A percentile compares a stretch with the other conserved stretches of the same genome.
These are phyloP conservation scores for Syrmaticus mikado DNA, from an alignment of 2,113 vertebrate species.

Conservation along the genomic window DNA sequence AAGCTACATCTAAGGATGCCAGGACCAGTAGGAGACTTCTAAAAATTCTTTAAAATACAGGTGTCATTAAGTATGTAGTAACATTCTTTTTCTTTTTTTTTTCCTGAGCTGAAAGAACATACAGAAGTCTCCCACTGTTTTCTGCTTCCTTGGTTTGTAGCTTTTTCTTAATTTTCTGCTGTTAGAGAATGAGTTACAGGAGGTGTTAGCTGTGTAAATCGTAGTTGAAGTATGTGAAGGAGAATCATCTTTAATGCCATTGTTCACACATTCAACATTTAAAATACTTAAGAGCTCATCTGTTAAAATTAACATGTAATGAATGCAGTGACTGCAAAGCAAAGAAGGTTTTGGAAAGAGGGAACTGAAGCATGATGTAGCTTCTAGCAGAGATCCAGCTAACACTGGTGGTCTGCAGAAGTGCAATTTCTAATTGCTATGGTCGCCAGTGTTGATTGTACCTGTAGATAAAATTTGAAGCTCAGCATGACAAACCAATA, in stretches of 20 bases:
- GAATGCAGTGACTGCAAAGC: not conserved
- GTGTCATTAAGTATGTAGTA: conserved; percentile 49
- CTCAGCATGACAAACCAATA: not conserved
- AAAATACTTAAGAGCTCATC: not conserved
- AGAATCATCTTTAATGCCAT: not conserved
- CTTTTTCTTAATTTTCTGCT: not conserved
- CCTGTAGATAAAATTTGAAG: not conserved
- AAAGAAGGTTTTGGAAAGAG: not conserved
- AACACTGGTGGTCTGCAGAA: not conserved
- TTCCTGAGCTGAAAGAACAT: not conserved
- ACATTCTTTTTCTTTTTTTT: not conserved
- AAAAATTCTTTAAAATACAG: conserved; percentile 51
- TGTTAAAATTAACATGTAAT: not conserved
- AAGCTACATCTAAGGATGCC: conserved; percentile 48
- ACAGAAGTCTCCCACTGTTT: conserved; percentile 64
- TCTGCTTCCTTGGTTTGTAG: conserved; percentile 67
- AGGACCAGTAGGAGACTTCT: conserved; percentile 64
- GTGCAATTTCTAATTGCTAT: not conserved
- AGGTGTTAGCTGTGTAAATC: not conserved
- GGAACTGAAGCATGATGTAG: not conserved
- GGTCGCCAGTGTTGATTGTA: not conserved
- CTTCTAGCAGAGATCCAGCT: not conserved
- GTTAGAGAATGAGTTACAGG: not conserved
- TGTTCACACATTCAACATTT: not conserved
- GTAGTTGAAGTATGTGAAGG: not conserved